Conservation (phyloP, 2,113 vertebrate genomes). For the Gavialis gangeticus region DNA sequence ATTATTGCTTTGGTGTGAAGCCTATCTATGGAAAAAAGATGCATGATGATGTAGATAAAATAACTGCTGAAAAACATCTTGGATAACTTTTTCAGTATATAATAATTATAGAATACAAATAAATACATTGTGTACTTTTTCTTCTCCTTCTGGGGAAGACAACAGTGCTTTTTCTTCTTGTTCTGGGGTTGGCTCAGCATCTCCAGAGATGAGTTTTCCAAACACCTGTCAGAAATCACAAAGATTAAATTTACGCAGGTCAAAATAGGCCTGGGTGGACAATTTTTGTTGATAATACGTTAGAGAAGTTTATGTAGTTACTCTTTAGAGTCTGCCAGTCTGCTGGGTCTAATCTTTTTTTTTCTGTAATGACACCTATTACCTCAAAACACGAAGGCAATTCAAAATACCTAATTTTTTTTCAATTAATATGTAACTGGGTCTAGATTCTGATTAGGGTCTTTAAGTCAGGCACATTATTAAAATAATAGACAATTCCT, state of each 20-base stretch:
- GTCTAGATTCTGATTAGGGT: not conserved
- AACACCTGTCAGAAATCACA: constrained; percentile 86
- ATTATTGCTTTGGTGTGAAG: not conserved
- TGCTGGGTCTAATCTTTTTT: not conserved
- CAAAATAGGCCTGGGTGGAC: not conserved
- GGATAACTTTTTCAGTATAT: constrained; percentile 42
- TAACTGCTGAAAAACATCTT: constrained; percentile 2
- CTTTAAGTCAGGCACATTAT: not conserved
- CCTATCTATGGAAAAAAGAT: not conserved
- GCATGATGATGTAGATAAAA: fast-evolving
- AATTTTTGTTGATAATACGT: too few species aligned
- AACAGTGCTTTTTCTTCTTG: constrained; percentile 97
- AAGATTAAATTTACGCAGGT: not conserved
- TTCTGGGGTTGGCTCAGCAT: constrained; percentile 97
- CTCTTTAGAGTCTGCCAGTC: not conserved
- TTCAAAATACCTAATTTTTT: not conserved
- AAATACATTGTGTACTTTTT: constrained; percentile 96
- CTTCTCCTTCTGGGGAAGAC: constrained; percentile 98
- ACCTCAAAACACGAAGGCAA: not conserved
- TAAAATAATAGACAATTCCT: not conserved
- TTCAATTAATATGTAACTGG: not conserved
- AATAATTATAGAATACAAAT: constrained; percentile 79
- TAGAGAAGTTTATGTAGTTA: not conserved
- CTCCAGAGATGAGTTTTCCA: constrained; percentile 97
- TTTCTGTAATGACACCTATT: not conserved